Evolutionary conservation across 2,797 vertebrate species (phyloP).

Genomic region (Malurus splendens): DNA sequence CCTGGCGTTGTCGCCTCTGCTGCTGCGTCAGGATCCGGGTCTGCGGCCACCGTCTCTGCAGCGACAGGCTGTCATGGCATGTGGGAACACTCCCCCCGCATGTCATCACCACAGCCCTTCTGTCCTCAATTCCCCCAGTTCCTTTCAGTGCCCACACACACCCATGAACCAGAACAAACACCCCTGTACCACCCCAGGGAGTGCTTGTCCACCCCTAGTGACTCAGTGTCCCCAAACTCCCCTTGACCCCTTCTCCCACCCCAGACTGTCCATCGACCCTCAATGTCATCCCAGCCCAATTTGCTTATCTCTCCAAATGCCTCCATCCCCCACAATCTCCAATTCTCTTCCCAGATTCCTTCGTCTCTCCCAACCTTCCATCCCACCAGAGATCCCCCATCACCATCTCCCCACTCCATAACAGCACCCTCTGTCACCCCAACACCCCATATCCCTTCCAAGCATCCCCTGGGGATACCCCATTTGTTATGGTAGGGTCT

Average conservation of each 20-base stretch:
- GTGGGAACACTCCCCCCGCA: fast-evolving
- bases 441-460: neutral
- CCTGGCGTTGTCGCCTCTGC: constrained; percentile 6
- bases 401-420: neutral
- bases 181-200: neutral
- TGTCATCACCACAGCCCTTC: neutral
- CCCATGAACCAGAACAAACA: neutral
- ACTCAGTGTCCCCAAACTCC: neutral
- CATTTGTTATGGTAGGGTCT: neutral
- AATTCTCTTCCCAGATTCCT: neutral
- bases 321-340: neutral
- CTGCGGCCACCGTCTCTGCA: neutral
- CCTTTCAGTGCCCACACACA: neutral
- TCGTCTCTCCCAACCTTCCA: neutral
- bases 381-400: neutral
- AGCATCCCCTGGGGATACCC: neutral
- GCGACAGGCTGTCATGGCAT: neutral
- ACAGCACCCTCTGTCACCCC: neutral
- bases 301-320: fast-evolving
- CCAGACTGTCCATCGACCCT: neutral
- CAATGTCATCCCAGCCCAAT: fast-evolving
- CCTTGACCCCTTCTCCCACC: neutral
- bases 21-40: neutral
- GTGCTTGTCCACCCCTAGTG: neutral
- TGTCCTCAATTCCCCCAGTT: fast-evolving